Base-by-base conservation (phyloP, 2,113 vertebrate species). In the Jaculus jaculus region DNA sequence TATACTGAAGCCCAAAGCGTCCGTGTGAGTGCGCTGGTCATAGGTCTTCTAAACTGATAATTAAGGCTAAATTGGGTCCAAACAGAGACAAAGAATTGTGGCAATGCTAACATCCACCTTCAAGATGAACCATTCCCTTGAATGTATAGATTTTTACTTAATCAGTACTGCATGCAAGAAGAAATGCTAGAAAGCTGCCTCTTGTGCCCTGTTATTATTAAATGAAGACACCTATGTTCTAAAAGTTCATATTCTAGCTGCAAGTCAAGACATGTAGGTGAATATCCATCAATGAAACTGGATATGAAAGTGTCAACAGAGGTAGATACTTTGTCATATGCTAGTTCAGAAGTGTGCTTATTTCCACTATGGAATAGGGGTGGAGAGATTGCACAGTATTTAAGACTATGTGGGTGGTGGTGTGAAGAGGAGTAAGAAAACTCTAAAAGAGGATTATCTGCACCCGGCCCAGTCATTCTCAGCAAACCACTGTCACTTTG, bases 101-200 rank as follows among this genome's bases (percentile, higher is more conserved):
- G 73, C 15, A 89, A 58, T 66, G 24, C 17, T 88, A 91, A 65
- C 16, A 87, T 4, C 12, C 32, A 90, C 26, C 66, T 95, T 75
- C 75, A 72, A 91, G 39, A 16, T 66, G 13, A 86, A 30, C 23
- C 69, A 63, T 39, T 83, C 15, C 21, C 71, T 15, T 86, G 18
- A 79, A 4, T 65, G 1, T n/a, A 32, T 0, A 92, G 8, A 71
- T 3, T 63, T 92, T 93, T 73, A 87, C 47, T 84, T 6, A 78
- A 26, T 26, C 65, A 74, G 3, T 18, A n/a, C 2, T n/a, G 17
- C 15, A 71, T 66, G 58, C 30, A 90, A 30, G 5, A 84, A 71
- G 54, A 92, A 85, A 78, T 18, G 65, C 4, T 21, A 60, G 60
- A 0, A 77, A 3, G 65, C 75, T 77, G n/a, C 3, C 37, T 92